Conservation (phyloP, 1,140 invertebrate species). For the Physella acuta region DNA sequence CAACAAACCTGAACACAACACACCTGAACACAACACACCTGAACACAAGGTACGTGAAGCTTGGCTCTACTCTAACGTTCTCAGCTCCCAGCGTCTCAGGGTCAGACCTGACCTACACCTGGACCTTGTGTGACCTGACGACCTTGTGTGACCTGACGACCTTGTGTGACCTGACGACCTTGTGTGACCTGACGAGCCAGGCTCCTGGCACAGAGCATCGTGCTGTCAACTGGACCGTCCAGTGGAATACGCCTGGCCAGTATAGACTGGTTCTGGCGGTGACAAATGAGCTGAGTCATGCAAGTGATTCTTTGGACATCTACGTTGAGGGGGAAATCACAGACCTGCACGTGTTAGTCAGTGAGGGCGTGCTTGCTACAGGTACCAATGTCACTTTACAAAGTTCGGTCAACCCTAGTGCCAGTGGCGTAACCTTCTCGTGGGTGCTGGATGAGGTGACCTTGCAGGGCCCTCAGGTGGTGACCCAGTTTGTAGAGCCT, state of each 20-base stretch:
- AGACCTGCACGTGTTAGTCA: constrained; percentile 14
- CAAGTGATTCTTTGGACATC: constrained; percentile 10
- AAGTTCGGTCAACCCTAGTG: constrained; percentile 31
- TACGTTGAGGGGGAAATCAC: constrained; percentile 32
- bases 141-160: no score
- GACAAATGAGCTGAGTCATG: constrained; percentile 22
- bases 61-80: not conserved
- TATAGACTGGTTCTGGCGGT: constrained; percentile 14
- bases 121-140: no score
- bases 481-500: constrained; percentile 10
- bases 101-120: not conserved
- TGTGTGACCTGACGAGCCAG: no score
- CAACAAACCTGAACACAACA: no score
- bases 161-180: no score
- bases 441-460: constrained; percentile 36
- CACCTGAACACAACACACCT: no score
- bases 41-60: not conserved
- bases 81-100: not conserved
- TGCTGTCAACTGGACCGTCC: no score
- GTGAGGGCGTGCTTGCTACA: constrained; percentile 14
- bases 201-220: no score
- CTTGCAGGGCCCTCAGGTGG: not conserved
- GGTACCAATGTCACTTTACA: constrained; percentile 30
- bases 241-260: no score
- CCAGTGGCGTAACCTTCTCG: constrained; percentile 31